Conservation (phyloP, 2,797 vertebrate genomes). For the Phaenicophaeus curvirostris region DNA sequence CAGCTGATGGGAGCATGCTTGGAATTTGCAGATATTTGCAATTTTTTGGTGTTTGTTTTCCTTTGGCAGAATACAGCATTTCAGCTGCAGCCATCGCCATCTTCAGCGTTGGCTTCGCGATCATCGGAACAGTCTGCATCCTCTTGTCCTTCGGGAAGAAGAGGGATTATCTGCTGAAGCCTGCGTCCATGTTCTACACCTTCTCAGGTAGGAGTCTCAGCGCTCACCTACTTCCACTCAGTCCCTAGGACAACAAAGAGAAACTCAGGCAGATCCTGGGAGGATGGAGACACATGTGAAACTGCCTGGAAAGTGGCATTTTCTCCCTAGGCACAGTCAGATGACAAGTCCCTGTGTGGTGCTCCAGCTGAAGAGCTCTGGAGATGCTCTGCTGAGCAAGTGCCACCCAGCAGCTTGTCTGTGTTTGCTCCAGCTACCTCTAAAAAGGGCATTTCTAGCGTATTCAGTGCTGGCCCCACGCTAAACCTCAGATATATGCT, state of each 20-base stretch:
- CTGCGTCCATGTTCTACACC: constrained; percentile 92
- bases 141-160: constrained; percentile 88
- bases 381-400: not conserved
- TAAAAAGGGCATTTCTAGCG: not conserved
- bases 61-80: constrained; percentile 90
- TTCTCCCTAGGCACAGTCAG: not conserved
- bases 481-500: not conserved
- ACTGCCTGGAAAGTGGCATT: not conserved
- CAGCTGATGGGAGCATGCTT: not conserved
- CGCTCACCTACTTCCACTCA: not conserved
- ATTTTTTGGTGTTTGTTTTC: not conserved
- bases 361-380: not conserved
- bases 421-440: not conserved
- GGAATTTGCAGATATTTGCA: not conserved
- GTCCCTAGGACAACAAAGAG: accelerated
- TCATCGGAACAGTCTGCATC: constrained; percentile 85
- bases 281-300: not conserved
- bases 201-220: constrained; percentile 85
- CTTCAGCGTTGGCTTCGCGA: constrained; percentile 89
- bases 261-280: not conserved
- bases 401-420: not conserved
- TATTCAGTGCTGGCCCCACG: not conserved
- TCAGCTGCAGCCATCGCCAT: constrained; percentile 94
- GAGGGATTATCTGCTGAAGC: constrained; percentile 91
- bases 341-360: not conserved